Percentiles rank a stretch among this genome's conserved stretches.
These are phyloP conservation scores for Boloria selene DNA, from an alignment of 2,888 invertebrate species.

Conservation along the genomic window DNA sequence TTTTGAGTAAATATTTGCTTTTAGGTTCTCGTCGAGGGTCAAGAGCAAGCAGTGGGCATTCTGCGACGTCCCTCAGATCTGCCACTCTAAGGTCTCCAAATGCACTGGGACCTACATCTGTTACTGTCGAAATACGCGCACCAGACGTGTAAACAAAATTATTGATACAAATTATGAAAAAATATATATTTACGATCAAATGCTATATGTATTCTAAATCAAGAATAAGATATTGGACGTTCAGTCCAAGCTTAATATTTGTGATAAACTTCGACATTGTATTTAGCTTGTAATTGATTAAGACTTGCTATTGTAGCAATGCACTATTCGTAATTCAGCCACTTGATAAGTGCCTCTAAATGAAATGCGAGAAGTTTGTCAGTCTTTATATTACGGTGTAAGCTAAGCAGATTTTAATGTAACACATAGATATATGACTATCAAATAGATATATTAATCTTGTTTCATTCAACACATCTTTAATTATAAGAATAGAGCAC, in stretches of 20 bases:
- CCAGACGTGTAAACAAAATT: conserved; percentile 55
- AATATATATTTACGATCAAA: conserved; percentile 16
- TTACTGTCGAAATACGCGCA: conserved; percentile 90
- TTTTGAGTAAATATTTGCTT: conserved; percentile 6
- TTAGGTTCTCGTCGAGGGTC: conserved; percentile 86
- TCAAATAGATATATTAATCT: conserved; percentile 32
- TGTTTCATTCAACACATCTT: conserved; percentile 41
- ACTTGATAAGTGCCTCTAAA: conserved; percentile 75
- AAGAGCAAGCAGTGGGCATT: conserved; percentile 89
- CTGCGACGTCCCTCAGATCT: conserved; percentile 87
- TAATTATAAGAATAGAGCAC: conserved; percentile 57
- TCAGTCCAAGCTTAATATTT: conserved; percentile 76
- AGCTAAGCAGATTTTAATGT: conserved; percentile 33
- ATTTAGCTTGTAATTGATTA: conserved; percentile 62
- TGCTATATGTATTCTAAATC: conserved; percentile 22
- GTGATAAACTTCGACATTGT: conserved; percentile 73
- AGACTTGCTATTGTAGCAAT: conserved; percentile 58
- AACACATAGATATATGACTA: conserved; percentile 47
- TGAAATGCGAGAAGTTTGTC: conserved; percentile 54
- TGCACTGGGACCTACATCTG: conserved; percentile 75
- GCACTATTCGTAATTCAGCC: conserved; percentile 64
- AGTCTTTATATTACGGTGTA: conserved; percentile 28
- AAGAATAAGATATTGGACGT: conserved; percentile 44
- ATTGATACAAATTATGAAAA: conserved; percentile 13
- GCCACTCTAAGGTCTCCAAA: conserved; percentile 78